Conservation (phyloP, 2,888 invertebrate genomes). For the Lymantria dispar region DNA sequence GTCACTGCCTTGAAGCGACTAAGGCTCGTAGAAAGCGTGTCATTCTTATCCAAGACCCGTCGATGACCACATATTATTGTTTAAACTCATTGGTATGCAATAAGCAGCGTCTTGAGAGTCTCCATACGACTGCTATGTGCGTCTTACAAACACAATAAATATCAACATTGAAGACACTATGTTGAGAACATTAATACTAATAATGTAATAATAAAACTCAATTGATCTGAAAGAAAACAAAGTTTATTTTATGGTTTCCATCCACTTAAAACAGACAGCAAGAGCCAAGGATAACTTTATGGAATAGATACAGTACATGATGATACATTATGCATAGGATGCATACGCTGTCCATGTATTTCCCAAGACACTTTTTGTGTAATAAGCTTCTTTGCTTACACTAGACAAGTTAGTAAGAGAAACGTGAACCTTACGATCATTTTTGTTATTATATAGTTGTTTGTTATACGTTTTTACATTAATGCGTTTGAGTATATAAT, state of each 20-base stretch:
- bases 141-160: slow-evolving; percentile 12
- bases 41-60: slow-evolving; percentile 7
- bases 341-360: slow-evolving; percentile 15
- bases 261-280: slow-evolving; percentile 1
- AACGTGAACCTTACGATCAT: no score
- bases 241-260: neutral
- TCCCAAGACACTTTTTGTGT: slow-evolving; percentile 11
- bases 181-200: no score
- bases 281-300: neutral
- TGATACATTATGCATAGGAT: slow-evolving; percentile 13
- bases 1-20: slow-evolving; percentile 1
- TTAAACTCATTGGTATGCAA: slow-evolving; percentile 55
- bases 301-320: neutral
- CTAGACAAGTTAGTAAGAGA: no score
- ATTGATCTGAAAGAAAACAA: neutral
- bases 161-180: no score
- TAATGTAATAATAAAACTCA: neutral
- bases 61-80: slow-evolving; percentile 44
- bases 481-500: no score
- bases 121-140: slow-evolving; percentile 21
- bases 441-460: no score
- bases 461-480: no score
- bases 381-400: neutral
- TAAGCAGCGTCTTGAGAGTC: slow-evolving; percentile 33
- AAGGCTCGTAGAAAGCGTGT: slow-evolving; percentile 31